Conservation (phyloP, 2,797 vertebrate species). For the Lerista edwardsae region DNA sequence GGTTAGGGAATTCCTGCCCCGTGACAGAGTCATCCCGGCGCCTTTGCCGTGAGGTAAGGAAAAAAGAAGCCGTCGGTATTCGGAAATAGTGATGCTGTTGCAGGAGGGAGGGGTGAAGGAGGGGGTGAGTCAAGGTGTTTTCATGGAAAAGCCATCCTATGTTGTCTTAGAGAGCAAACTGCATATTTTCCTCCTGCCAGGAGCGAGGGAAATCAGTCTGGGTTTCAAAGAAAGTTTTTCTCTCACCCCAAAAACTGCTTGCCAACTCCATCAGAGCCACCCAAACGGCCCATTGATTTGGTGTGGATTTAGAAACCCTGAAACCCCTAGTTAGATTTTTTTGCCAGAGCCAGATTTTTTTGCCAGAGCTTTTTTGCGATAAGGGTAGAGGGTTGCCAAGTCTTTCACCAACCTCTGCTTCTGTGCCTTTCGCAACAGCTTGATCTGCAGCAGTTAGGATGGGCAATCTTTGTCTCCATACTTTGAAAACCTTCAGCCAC, state of each 20-base stretch:
- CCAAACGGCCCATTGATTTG: neutral
- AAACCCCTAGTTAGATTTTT: neutral
- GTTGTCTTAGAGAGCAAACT: conserved; percentile 39
- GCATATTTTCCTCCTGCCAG: conserved; percentile 31
- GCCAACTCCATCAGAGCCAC: neutral
- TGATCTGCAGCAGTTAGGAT: neutral
- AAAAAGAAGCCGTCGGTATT: conserved; percentile 34
- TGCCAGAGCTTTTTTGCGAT: neutral
- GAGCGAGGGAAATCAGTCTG: conserved; percentile 18
- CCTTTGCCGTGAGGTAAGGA: conserved; percentile 45
- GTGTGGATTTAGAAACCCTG: neutral
- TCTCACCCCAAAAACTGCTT: neutral
- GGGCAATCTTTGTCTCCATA: no score
- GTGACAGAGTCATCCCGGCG: conserved; percentile 40
- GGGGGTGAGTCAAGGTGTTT: conserved; percentile 48
- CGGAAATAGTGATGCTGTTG: conserved; percentile 42
- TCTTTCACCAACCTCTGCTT: no score
- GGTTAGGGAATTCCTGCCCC: conserved; percentile 40
- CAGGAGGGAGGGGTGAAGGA: conserved; percentile 40
- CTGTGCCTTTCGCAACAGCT: neutral
- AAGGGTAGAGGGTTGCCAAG: neutral
- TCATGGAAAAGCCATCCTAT: conserved; percentile 42
- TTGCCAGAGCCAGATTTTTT: neutral
- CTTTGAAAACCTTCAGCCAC: neutral
- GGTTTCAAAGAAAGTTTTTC: conserved; percentile 17